phyloP scores from a whole-genome alignment of 2,888 invertebrate species.

The Chrysina gloriosa region DNA sequence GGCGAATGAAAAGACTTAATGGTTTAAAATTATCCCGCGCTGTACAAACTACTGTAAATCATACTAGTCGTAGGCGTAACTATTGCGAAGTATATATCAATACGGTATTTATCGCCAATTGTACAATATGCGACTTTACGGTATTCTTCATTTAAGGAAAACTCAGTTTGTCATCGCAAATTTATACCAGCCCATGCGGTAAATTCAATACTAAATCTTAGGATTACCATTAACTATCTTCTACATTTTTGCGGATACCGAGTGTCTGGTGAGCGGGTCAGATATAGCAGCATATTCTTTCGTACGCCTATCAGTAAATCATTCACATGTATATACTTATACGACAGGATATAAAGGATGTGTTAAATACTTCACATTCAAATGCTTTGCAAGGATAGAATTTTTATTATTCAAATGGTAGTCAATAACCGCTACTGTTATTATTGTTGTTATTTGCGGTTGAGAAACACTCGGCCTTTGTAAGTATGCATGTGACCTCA shows the following conservation, averaged over 20 bases:
- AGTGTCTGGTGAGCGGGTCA: neutral
- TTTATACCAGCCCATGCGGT: conserved; percentile 18
- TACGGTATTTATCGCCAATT: neutral
- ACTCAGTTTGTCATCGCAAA: conserved; percentile 9
- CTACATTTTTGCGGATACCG: neutral
- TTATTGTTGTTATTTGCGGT: conserved; percentile 27
- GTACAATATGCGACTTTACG: conserved; percentile 7
- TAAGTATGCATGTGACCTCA: conserved; percentile 57
- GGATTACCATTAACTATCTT: conserved; percentile 29
- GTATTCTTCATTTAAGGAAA: neutral
- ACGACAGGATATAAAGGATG: conserved; percentile 25
- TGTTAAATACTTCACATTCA: conserved; percentile 25
- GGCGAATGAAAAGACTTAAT: no score
- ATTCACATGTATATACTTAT: conserved; percentile 6
- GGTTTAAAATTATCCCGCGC: no score
- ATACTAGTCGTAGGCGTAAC: neutral
- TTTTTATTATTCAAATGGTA: conserved; percentile 14
- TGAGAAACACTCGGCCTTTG: conserved; percentile 53
- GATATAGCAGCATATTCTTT: conserved; percentile 16
- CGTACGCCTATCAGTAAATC: conserved; percentile 16
- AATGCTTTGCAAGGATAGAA: conserved; percentile 4
- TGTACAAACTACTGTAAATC: neutral
- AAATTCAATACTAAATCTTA: conserved; percentile 28
- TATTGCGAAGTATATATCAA: neutral
- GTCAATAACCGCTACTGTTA: conserved; percentile 16